Evolutionary conservation across 2,888 invertebrate species (phyloP).

Genomic region (Zeuzera pyrina): DNA sequence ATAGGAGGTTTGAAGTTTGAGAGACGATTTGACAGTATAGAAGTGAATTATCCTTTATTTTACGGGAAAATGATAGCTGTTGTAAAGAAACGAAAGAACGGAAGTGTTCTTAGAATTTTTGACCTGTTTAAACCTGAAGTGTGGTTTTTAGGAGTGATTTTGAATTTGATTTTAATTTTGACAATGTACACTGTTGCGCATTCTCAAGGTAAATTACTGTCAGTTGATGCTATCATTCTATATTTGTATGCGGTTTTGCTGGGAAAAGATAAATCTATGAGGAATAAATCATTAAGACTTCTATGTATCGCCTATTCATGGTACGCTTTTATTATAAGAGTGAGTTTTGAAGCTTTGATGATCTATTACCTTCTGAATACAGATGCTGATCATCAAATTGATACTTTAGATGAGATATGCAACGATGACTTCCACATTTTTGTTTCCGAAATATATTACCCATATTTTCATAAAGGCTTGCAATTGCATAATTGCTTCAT

Average conservation of each 20-base stretch:
- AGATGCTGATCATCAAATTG: background rate
- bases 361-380: background rate
- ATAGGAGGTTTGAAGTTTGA: background rate
- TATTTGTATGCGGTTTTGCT: background rate
- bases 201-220: background rate
- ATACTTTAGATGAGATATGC: background rate
- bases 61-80: background rate
- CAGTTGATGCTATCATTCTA: background rate
- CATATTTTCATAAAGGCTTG: background rate
- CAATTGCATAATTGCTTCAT: background rate
- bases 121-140: background rate
- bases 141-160: background rate
- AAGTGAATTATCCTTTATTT: background rate
- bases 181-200: background rate
- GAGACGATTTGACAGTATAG: background rate
- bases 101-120: background rate
- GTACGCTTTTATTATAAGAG: background rate
- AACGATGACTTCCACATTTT: background rate
- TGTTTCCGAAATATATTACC: background rate
- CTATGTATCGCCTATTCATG: background rate
- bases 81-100: constrained; percentile 1
- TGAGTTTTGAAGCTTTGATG: background rate
- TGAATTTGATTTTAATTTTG: background rate
- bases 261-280: background rate
- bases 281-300: background rate